Evolutionary conservation across 1,140 invertebrate species (phyloP).

Genomic region (Polypedilum vanderplanki): DNA sequence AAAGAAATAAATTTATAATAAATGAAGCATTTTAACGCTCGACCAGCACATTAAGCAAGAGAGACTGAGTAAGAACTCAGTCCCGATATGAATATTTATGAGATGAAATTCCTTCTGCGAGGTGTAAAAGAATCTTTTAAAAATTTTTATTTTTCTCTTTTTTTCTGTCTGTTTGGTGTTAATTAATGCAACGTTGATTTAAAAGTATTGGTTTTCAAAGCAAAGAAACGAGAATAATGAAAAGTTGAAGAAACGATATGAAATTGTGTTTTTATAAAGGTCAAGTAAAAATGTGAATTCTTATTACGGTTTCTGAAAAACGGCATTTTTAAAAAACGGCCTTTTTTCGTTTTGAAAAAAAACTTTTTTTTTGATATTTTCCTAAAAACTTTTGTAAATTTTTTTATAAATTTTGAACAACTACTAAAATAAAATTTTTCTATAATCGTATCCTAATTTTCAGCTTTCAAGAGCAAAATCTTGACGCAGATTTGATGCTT

Average conservation of each 20-base stretch:
- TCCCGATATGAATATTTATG: not conserved
- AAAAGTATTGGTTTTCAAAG: not conserved
- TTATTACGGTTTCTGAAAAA: too few relatives aligned
- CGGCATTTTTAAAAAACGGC: too few relatives aligned
- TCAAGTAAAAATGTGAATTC: too few relatives aligned
- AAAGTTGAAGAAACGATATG: conserved; percentile 11
- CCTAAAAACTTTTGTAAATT: too few relatives aligned
- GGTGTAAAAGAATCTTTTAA: conserved; percentile 4
- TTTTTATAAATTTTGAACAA: too few relatives aligned
- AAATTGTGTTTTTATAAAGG: not conserved
- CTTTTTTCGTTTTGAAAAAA: too few relatives aligned
- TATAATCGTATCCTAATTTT: too few relatives aligned
- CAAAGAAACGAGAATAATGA: not conserved
- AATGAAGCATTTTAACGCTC: conserved; percentile 3
- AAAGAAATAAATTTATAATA: not conserved
- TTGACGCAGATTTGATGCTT: too few relatives aligned
- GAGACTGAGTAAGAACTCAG: not conserved
- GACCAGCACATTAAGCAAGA: not conserved
- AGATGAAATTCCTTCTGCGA: not conserved
- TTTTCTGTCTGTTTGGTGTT: not conserved
- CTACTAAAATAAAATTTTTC: too few relatives aligned
- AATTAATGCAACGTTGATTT: conserved; percentile 16
- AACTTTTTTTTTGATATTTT: too few relatives aligned
- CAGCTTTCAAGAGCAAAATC: too few relatives aligned
- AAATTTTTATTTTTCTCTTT: not conserved